These are phyloP conservation scores for Melinaea marsaeus DNA, from an alignment of 2,888 invertebrate species.

Conservation along the genomic window DNA sequence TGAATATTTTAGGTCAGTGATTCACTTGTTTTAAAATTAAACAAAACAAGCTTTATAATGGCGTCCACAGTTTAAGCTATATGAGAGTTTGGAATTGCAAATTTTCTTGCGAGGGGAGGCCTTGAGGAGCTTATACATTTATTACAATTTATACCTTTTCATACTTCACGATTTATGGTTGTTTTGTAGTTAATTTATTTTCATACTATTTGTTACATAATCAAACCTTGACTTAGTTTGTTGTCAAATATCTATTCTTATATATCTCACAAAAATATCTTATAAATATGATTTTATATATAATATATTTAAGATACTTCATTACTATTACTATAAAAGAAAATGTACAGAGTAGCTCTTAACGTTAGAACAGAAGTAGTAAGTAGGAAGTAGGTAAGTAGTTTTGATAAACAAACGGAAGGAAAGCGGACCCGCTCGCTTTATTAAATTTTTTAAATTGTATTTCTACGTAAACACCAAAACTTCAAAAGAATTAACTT, in stretches of 20 bases:
- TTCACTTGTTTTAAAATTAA: conserved; percentile 13
- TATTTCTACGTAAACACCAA: neutral
- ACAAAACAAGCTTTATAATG: conserved; percentile 20
- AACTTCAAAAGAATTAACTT: conserved; percentile 1
- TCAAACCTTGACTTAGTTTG: too few species aligned
- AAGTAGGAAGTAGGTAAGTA: neutral
- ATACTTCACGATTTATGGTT: conserved; percentile 32
- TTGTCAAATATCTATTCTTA: too few species aligned
- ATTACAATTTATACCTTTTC: conserved; percentile 35
- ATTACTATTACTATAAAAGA: too few species aligned
- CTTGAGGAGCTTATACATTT: conserved; percentile 31
- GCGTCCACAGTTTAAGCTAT: conserved; percentile 22
- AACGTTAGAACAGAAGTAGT: conserved; percentile 22
- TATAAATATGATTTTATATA: too few species aligned
- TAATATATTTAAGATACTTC: too few species aligned
- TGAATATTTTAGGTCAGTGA: neutral
- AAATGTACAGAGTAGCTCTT: neutral
- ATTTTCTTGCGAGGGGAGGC: conserved; percentile 33
- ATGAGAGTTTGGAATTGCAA: conserved; percentile 35
- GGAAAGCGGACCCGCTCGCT: conserved; percentile 15
- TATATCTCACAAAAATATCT: too few species aligned
- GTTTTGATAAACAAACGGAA: conserved; percentile 26
- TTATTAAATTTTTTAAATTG: conserved; percentile 4
- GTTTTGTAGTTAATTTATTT: conserved; percentile 16
- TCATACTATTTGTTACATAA: conserved; percentile 5